These are phyloP conservation scores for Conus canariensis DNA, from an alignment of 2,888 invertebrate genomes.

Conservation along the genomic window DNA sequence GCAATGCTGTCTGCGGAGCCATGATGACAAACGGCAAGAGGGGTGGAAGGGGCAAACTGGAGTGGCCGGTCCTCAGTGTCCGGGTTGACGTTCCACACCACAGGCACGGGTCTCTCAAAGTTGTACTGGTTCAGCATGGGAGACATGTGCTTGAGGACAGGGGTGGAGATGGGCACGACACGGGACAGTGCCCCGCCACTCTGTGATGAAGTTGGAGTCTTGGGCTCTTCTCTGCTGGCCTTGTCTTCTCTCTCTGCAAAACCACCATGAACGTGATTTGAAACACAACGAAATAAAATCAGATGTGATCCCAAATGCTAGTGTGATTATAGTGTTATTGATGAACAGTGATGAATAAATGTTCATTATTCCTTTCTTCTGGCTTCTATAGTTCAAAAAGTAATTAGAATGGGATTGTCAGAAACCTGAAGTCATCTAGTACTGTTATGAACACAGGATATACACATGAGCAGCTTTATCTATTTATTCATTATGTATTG, in stretches of 20 bases:
- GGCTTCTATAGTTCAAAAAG: no score
- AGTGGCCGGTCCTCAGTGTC: conserved; percentile 53
- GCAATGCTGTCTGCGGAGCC: no score
- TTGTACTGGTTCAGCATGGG: conserved; percentile 53
- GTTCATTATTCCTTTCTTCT: no score
- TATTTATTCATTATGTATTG: no score
- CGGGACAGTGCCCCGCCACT: background rate
- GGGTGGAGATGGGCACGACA: conserved; percentile 52
- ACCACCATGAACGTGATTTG: background rate
- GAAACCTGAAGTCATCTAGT: no score
- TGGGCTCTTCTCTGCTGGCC: background rate
- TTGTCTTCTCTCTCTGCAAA: background rate
- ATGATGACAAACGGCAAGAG: background rate
- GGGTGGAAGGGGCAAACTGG: conserved; percentile 46
- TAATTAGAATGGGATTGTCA: no score
- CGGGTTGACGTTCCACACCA: conserved; percentile 43
- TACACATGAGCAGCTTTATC: no score
- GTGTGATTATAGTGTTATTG: no score
- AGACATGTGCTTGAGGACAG: conserved; percentile 55
- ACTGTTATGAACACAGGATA: no score
- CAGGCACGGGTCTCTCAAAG: conserved; percentile 46
- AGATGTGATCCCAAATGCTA: no score
- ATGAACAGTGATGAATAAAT: no score
- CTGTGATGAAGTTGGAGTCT: background rate
- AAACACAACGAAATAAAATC: no score